A percentile compares a stretch with the other conserved stretches of the same genome.
These are phyloP conservation scores for Agrypnia vestita DNA, from an alignment of 1,140 invertebrate species.

Conservation along the genomic window DNA sequence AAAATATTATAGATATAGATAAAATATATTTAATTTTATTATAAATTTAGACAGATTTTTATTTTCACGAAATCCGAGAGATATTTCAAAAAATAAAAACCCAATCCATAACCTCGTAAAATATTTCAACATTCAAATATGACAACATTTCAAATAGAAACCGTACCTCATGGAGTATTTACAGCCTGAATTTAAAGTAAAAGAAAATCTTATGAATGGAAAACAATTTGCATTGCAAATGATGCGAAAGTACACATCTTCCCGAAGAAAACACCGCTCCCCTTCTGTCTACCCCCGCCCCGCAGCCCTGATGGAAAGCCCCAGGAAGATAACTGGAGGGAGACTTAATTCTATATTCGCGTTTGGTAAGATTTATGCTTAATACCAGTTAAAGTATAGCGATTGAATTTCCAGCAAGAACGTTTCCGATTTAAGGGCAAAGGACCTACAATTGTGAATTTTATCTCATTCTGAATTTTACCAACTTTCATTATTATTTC, in stretches of 20 bases:
- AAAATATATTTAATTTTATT: background rate
- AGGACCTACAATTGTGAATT: background rate
- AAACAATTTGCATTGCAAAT: slow-evolving; percentile 59
- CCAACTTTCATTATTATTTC: no score
- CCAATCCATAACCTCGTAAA: slow-evolving; percentile 8
- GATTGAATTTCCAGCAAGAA: slow-evolving; percentile 37
- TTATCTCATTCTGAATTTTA: no score
- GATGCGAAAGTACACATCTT: slow-evolving; percentile 50
- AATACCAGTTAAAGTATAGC: slow-evolving; percentile 43
- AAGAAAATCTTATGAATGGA: slow-evolving; percentile 52
- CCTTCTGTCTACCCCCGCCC: slow-evolving; percentile 22
- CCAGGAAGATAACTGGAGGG: slow-evolving; percentile 36
- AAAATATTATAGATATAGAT: no score
- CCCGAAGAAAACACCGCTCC: slow-evolving; percentile 43
- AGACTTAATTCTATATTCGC: slow-evolving; percentile 45
- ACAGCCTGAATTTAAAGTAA: slow-evolving; percentile 38
- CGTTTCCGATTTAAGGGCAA: background rate
- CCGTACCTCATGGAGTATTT: slow-evolving; percentile 22
- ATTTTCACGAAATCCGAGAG: no score
- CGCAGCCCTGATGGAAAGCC: slow-evolving; percentile 1
- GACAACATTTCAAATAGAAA: slow-evolving; percentile 28
- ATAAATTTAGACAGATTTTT: no score
- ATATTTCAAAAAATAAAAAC: no score
- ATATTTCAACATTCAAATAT: slow-evolving; percentile 41
- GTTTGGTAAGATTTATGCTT: slow-evolving; percentile 46